Conservation (phyloP, 2,113 vertebrate genomes). For the Mobula hypostoma region DNA sequence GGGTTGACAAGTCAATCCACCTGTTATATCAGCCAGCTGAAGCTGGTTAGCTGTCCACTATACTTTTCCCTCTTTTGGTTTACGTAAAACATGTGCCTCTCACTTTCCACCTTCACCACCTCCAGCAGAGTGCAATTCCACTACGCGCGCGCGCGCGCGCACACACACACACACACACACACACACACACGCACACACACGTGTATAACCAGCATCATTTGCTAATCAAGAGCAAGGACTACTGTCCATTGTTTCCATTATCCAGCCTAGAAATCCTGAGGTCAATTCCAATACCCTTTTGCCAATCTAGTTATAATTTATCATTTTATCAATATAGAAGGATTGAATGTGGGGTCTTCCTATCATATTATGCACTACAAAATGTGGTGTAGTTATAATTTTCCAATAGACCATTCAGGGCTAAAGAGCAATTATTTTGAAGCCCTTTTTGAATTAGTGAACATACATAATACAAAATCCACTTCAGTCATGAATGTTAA, state of each 20-base stretch:
- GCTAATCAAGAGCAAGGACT: background rate
- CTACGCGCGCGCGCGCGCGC: background rate
- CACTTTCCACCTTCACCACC: background rate
- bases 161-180: too few species aligned
- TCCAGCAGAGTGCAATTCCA: background rate
- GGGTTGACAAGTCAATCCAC: background rate
- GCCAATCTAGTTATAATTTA: background rate
- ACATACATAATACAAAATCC: conserved; percentile 22
- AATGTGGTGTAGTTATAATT: background rate
- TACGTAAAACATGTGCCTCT: background rate
- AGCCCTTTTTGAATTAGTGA: background rate
- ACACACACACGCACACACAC: background rate
- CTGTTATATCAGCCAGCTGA: background rate
- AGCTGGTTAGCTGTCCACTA: background rate
- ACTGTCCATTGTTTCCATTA: background rate
- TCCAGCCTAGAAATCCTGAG: background rate
- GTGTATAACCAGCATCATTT: background rate
- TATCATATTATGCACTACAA: background rate
- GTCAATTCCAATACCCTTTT: background rate
- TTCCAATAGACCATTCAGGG: background rate
- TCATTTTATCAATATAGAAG: background rate
- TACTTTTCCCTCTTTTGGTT: background rate
- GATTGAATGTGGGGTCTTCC: background rate
- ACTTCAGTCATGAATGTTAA: conserved; percentile 15
- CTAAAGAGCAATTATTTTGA: background rate